Conservation (phyloP, 2,113 vertebrate genomes). For the Alethe castanea region DNA sequence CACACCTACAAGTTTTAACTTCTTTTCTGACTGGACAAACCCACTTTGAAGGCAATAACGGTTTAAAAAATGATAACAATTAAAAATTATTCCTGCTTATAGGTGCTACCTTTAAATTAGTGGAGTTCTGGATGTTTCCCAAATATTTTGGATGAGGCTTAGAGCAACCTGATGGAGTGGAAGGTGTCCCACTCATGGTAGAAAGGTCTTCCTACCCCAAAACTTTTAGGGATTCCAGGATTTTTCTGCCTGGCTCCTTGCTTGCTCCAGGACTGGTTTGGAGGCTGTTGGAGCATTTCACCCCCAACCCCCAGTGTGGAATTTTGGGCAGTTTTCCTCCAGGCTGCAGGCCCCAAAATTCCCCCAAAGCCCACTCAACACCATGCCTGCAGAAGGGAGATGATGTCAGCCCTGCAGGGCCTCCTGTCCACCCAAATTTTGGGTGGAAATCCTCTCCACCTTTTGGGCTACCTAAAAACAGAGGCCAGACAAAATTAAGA, state of each 20-base stretch:
- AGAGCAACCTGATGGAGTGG: not conserved
- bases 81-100: not conserved
- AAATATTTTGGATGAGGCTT: not conserved
- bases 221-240: not conserved
- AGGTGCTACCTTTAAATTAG: not conserved
- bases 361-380: not conserved
- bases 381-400: not conserved
- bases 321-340: not conserved
- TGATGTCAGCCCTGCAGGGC: not conserved
- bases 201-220: not conserved
- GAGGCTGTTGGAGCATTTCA: not conserved
- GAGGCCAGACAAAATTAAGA: rapidly evolving
- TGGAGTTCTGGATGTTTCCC: not conserved
- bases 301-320: rapidly evolving
- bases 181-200: not conserved
- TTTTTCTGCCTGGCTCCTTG: not conserved
- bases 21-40: not conserved
- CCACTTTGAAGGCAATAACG: not conserved
- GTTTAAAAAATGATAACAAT: not conserved
- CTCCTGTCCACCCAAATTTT: not conserved
- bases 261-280: not conserved
- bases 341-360: not conserved
- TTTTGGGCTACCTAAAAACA: not conserved
- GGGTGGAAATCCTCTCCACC: no score
- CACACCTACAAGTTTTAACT: not conserved